Conservation (phyloP, 1,140 invertebrate species). For the Drosophila persimilis region DNA sequence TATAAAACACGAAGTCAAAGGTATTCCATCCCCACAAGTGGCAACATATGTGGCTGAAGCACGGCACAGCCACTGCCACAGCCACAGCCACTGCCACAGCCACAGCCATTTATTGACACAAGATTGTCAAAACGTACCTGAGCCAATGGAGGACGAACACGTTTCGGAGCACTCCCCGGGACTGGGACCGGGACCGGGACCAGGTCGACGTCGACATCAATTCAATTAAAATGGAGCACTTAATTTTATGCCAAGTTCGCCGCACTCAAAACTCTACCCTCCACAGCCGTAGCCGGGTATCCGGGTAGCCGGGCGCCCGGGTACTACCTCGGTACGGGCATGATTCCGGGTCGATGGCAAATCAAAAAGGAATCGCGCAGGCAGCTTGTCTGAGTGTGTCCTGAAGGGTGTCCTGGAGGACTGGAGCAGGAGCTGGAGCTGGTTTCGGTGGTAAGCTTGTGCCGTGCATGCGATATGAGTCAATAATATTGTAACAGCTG, state of each 20-base stretch:
- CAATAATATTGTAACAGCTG: constrained; percentile 81
- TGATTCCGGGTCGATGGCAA: constrained; percentile 45
- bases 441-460: constrained; percentile 38
- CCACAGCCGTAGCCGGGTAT: no score
- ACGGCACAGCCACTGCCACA: not conserved
- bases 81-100: no score
- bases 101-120: constrained; percentile 60
- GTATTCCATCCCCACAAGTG: constrained; percentile 51
- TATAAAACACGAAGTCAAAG: constrained; percentile 43
- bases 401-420: constrained; percentile 32
- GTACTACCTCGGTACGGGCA: not conserved
- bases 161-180: constrained; percentile 16
- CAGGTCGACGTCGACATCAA: constrained; percentile 60
- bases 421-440: not conserved
- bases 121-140: constrained; percentile 55
- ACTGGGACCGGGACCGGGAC: not conserved
- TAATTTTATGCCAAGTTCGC: constrained; percentile 78
- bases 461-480: constrained; percentile 75
- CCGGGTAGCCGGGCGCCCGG: no score
- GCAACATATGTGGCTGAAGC: constrained; percentile 65
- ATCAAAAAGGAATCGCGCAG: constrained; percentile 51
- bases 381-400: constrained; percentile 32
- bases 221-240: constrained; percentile 79
- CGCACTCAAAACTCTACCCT: constrained; percentile 61
- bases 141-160: not conserved